Percentiles rank a stretch among this genome's conserved stretches.
Conservation (phyloP, 2,888 invertebrate genomes). For the Heliconius hortense region DNA sequence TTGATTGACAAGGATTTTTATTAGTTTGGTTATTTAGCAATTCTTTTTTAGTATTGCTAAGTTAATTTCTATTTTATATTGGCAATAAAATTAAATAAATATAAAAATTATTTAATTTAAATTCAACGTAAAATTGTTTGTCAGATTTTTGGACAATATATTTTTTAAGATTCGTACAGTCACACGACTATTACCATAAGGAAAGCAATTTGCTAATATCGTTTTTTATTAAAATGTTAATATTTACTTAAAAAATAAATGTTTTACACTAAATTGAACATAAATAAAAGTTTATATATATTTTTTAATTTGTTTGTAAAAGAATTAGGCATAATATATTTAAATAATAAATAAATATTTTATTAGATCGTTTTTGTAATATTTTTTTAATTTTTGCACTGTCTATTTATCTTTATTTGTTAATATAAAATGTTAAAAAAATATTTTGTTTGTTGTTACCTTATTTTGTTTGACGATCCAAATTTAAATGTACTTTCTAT, state of each 20-base stretch:
- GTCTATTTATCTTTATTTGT: too few species aligned
- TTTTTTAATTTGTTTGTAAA: neutral
- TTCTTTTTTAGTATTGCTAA: neutral
- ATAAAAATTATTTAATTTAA: neutral
- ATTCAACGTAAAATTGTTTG: neutral
- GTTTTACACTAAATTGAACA: neutral
- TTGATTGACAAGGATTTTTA: neutral
- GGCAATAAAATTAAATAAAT: neutral
- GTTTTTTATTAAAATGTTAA: neutral
- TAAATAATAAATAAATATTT: neutral
- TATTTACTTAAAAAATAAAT: neutral
- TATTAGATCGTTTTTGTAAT: neutral
- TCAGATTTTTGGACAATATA: neutral
- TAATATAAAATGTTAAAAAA: too few species aligned
- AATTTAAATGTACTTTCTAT: too few species aligned
- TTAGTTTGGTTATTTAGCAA: neutral
- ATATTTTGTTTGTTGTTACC: too few species aligned
- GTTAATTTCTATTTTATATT: neutral
- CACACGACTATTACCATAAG: neutral
- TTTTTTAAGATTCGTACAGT: neutral
- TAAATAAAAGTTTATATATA: neutral
- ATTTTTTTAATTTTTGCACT: neutral
- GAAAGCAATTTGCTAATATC: neutral
- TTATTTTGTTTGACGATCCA: too few species aligned
- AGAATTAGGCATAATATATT: neutral